Base-by-base conservation (phyloP, 2,888 invertebrate genomes). In the Lepidocyrtoides sp. region DNA sequence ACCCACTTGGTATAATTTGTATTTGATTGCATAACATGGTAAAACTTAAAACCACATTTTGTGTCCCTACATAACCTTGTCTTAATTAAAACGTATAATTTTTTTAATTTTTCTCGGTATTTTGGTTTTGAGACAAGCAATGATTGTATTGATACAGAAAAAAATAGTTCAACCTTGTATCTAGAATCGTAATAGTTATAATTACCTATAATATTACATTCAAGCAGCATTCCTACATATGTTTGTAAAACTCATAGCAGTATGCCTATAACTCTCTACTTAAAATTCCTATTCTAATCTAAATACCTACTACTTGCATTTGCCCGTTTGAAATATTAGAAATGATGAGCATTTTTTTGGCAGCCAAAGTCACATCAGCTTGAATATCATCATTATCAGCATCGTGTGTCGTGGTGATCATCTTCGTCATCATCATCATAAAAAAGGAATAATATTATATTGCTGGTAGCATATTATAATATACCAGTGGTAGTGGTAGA, bases 281-380 rank as follows among this genome's bases (percentile, higher is more conserved):
- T n/a, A n/a, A n/a, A n/a, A n/a, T n/a, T n/a, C n/a, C n/a, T n/a
- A n/a, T n/a, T n/a, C n/a, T n/a, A n/a, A n/a, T n/a, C n/a, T 63
- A 26, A n/a, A 63, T 63, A 63, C 12, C 23, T 63, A 63, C 26
- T 66, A 14, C 12, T 10, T 29, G 3, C 29, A 63, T 57, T 51
- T 36, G 66, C 17, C 36, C 26, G 23, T 23, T 36, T 48, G 75
- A 48, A 48, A 75, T 4, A 48, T 48, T 26, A 48, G 44, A 75
- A 75, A 60, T 26, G 75, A 75, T 75, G 51, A 75, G 44, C n/a
- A 75, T 26, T 75, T 72, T 75, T 75, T 75, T n/a, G 75, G 75
- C 75, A 75, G 51, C 48, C 48, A 51, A 75, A 48, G 51, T 75
- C 23, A 41, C 72, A 72, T 48, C 14, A 44, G 75, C 26, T 75